Evolutionary conservation across 2,797 vertebrate species (phyloP), one percentile per base, ranked within the genome.

Genomic region (Borostomias antarcticus): DNA sequence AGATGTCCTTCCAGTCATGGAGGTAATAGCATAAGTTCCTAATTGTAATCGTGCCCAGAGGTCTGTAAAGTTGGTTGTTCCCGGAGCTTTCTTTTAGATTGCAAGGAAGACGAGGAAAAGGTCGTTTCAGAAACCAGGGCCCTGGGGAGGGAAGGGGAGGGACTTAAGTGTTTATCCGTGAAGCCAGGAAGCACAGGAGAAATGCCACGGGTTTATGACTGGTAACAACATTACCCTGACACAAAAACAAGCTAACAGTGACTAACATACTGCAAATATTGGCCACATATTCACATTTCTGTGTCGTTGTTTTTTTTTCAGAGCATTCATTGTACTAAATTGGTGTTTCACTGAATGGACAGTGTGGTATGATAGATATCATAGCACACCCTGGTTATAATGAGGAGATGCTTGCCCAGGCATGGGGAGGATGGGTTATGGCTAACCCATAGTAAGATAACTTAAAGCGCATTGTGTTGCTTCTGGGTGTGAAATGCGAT

Each of bases 21-120:
- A 73, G 71, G 62, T 60, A 6, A 28, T 28, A 52, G 53, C 58
- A 45, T 70, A 50, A 72, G 70, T 54, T 60, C 62, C 21, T 64
- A 53, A 47, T 51, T 63, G 30, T 59, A 53, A 74, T 66, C 60
- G 77, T 69, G 77, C 78, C 82, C 58, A 13, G 1, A 72, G 80
- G 54, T 60, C 70, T 58, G 40, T 30, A 10, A 75, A 64, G 58
- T 54, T 43, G 76, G 15, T 68, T 67, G 66, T 70, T 66, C 52
- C 69, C 66, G 53, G 70, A 64, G 65, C 40, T 75, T 58, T n/a
- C n/a, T 62, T 60, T 63, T 35, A 32, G 48, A 74, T 56, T 58
- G 57, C 56, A 47, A 40, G 33, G 63, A 73, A 86, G 88, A 88
- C n/a, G n/a, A 62, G 64, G 63, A 73, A 86, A 89, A 88, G 82